Evolutionary conservation across 2,113 vertebrate species (phyloP).

Genomic region (Leucoraja erinaceus): DNA sequence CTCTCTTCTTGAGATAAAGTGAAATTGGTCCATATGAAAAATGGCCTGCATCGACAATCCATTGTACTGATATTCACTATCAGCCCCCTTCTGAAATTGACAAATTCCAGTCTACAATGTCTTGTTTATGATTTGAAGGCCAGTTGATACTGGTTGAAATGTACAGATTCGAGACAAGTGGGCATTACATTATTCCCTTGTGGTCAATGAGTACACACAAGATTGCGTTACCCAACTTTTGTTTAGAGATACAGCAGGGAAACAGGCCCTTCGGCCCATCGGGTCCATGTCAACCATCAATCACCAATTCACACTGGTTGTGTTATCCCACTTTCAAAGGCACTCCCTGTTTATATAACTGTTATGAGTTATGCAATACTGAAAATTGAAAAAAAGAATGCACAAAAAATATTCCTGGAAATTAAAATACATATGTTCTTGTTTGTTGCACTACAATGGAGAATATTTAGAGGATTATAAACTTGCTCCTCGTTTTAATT

Average conservation of each 20-base stretch:
- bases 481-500: background rate
- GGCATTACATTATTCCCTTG: background rate
- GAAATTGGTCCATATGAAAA: background rate
- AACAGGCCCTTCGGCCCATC: too few species aligned
- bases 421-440: background rate
- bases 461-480: background rate
- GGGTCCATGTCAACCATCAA: too few species aligned
- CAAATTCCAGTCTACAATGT: background rate
- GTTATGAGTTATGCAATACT: background rate
- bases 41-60: background rate
- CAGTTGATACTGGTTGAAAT: background rate
- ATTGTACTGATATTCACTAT: background rate
- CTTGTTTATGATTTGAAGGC: background rate
- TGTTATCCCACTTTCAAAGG: too few species aligned
- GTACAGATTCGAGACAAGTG: background rate
- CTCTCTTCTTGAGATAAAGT: background rate
- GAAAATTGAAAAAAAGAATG: background rate
- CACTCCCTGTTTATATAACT: too few species aligned
- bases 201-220: background rate
- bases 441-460: background rate
- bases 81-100: background rate
- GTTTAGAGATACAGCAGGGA: too few species aligned
- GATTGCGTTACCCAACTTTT: background rate
- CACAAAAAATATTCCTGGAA: background rate
- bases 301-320: too few species aligned